Evolutionary conservation across 2,113 vertebrate genomes (phyloP), one percentile per base, ranked within the genome.

Genomic region (Platichthys flesus): DNA sequence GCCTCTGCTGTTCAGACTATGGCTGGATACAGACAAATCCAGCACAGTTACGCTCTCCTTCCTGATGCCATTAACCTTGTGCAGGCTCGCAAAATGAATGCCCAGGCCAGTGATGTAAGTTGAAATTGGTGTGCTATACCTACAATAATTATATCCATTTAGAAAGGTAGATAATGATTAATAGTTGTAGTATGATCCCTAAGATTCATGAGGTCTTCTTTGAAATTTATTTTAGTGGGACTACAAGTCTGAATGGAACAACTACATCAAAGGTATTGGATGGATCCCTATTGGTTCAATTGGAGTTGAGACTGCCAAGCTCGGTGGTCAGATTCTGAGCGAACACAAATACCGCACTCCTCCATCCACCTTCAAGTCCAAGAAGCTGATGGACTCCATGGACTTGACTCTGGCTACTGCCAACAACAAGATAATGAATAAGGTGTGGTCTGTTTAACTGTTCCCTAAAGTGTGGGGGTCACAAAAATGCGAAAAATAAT

Each of bases 241-340:
- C 1, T 99, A 99, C 89, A 99, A 97, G 85, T 92, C 93, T 3
- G 98, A 99, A 47, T 99, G 96, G 80, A 98, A 96, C 55, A 94
- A 85, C 88, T 96, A 71, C 84, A 31, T 98, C 79, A 97, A 74
- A 93, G 98, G 97, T 37, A 78, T 92, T 0, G 97, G 98, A 63
- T 99, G 98, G 98, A 57, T 98, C 12, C 98, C 98, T 0, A 94
- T 97, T 57, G 95, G 97, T 6, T 99, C 98, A 0, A 45, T 99
- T 68, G 96, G 87, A n/a, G 96, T 97, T 13, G 97, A 99, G 86
- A 97, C 94, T 9, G 98, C 95, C 63, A 98, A 93, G 90, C 90
- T 96, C 80, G 97, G 97, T 0, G 88, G 94, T 2, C 89, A 96
- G 1, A 98, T 99, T 79, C 93, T 95, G 65, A 98, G 95, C n/a